Percentiles rank a stretch among this genome's conserved stretches.
phyloP scores from a whole-genome alignment of 2,888 invertebrate species.

The Melanophora roralis region DNA sequence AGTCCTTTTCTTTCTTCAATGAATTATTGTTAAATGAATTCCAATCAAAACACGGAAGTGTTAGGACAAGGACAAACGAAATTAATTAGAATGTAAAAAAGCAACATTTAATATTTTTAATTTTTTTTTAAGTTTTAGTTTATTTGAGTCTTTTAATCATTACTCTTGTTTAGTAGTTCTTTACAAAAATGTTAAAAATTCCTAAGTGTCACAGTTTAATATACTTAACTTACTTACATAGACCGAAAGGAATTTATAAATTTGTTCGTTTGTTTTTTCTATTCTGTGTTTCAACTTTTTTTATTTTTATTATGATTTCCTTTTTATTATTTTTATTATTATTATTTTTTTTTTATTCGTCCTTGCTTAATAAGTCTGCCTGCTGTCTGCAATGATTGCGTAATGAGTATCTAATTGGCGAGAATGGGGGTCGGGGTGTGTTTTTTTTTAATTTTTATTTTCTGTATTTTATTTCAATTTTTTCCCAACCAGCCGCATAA shows the following conservation, averaged over 20 bases:
- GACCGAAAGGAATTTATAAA: constrained; percentile 1
- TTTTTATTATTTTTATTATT: background rate
- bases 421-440: constrained; percentile 64
- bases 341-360: constrained; percentile 30
- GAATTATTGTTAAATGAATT: constrained; percentile 4
- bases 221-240: too few species aligned
- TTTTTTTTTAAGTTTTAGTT: background rate
- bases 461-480: constrained; percentile 31
- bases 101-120: constrained; percentile 39
- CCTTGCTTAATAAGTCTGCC: constrained; percentile 68
- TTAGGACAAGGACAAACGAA: background rate
- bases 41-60: background rate
- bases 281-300: constrained; percentile 38
- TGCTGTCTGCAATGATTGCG: constrained; percentile 73
- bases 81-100: constrained; percentile 26
- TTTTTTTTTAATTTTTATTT: constrained; percentile 30
- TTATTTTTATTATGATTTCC: constrained; percentile 27
- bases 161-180: too few species aligned
- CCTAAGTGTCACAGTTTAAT: constrained; percentile 28
- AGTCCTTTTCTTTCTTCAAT: background rate
- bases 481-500: constrained; percentile 57
- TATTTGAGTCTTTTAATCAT: background rate
- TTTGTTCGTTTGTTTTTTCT: constrained; percentile 40
- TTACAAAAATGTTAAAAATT: background rate
- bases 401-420: constrained; percentile 76